A percentile compares a stretch with the other conserved stretches of the same genome.
Evolutionary conservation across 2,797 vertebrate genomes (phyloP).

Genomic region (Pterois miles): DNA sequence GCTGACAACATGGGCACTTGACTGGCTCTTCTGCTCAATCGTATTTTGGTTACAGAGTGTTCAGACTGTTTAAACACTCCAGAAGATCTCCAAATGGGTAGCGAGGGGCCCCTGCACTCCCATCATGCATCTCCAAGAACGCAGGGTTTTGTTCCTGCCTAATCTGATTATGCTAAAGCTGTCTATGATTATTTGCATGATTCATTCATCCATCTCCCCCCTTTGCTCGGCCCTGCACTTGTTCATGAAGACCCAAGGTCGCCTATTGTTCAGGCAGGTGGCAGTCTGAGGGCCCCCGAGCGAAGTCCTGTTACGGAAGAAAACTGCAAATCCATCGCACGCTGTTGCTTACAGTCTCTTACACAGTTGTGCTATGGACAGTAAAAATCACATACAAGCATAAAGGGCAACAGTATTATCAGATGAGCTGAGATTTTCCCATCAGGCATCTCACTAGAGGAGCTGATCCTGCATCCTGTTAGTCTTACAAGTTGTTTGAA

Average conservation of each 20-base stretch:
- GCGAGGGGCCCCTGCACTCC: conserved; percentile 20
- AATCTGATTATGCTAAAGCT: conserved; percentile 68
- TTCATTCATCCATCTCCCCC: conserved; percentile 29
- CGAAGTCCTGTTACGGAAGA: conserved; percentile 3
- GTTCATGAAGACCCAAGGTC: conserved; percentile 36
- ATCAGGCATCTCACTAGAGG: neutral
- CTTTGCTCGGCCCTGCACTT: conserved; percentile 27
- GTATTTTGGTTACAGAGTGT: neutral
- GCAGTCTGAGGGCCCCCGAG: conserved; percentile 32
- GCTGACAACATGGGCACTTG: conserved; percentile 8
- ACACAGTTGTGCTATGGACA: neutral
- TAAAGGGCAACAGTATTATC: neutral
- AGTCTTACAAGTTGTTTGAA: conserved; percentile 17
- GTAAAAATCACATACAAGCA: neutral
- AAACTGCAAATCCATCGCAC: conserved; percentile 39
- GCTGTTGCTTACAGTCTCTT: conserved; percentile 7
- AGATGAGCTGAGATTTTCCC: conserved; percentile 24
- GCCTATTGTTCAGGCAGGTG: conserved; percentile 74
- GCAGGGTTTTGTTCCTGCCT: conserved; percentile 51
- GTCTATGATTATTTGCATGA: conserved; percentile 46
- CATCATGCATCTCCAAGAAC: conserved; percentile 40
- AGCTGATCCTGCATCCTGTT: neutral
- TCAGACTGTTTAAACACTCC: conserved; percentile 23
- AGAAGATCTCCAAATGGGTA: conserved; percentile 17
- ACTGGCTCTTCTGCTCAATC: conserved; percentile 20